These are phyloP conservation scores for Hyaena hyaena DNA, from an alignment of 2,113 vertebrate genomes.

Conservation along the genomic window DNA sequence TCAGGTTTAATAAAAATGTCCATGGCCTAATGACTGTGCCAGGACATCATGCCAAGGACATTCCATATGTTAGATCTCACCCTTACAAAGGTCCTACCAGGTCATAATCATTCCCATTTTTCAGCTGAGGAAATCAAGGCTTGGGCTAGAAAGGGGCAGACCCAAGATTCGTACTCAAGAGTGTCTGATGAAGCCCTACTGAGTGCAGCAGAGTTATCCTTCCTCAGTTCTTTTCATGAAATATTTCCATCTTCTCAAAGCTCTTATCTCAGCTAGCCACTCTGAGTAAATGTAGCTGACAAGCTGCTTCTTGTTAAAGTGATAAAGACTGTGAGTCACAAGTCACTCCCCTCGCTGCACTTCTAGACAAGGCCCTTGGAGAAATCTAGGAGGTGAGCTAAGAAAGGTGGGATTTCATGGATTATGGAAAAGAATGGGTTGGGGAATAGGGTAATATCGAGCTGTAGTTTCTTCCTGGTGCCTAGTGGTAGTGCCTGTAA, in stretches of 20 bases:
- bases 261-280: not conserved
- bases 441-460: not conserved
- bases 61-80: not conserved
- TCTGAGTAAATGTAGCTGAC: not conserved
- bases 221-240: slow-evolving; percentile 15
- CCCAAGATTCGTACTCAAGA: not conserved
- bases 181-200: not conserved
- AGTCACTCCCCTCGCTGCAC: not conserved
- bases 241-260: not conserved
- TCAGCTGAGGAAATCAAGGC: not conserved
- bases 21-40: not conserved
- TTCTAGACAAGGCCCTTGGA: not conserved
- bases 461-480: not conserved
- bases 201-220: not conserved
- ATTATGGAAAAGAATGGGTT: no score
- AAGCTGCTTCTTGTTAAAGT: not conserved
- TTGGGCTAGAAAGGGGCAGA: not conserved
- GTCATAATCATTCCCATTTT: not conserved
- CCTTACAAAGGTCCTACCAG: not conserved
- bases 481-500: not conserved
- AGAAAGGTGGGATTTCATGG: not conserved
- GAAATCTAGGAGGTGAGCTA: not conserved
- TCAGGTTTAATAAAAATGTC: not conserved
- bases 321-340: not conserved
- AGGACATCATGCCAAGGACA: not conserved